Evolutionary conservation across 2,113 vertebrate genomes (phyloP).

Genomic region (Macrotis lagotis): DNA sequence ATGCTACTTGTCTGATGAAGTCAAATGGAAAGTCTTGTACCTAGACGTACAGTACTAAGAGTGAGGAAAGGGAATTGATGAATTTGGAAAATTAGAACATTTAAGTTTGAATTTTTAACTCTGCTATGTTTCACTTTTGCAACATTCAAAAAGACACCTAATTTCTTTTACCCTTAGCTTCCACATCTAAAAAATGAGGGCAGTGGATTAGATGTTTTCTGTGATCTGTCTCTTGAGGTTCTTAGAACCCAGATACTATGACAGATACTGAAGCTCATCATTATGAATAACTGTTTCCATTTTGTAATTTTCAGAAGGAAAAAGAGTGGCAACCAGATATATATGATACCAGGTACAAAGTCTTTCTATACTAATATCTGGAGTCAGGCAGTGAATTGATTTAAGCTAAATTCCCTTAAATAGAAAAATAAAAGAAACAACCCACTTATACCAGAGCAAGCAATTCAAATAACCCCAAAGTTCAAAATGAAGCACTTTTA

Average conservation of each 20-base stretch:
- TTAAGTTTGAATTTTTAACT: neutral
- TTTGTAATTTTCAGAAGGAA: neutral
- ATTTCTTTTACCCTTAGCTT: no score
- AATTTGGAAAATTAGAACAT: neutral
- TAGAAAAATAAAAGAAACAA: neutral
- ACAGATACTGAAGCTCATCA: neutral
- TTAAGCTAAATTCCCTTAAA: neutral
- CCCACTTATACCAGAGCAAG: neutral
- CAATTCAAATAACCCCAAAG: neutral
- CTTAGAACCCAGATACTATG: neutral
- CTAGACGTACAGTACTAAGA: neutral
- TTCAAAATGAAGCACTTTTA: conserved; percentile 24
- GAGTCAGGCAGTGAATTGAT: neutral
- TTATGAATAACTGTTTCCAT: neutral
- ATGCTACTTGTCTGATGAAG: neutral
- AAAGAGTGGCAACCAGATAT: neutral
- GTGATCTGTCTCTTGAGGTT: neutral
- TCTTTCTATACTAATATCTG: neutral
- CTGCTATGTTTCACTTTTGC: neutral
- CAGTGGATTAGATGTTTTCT: neutral
- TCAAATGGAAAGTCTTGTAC: neutral
- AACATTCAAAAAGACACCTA: no score
- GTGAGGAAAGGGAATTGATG: neutral
- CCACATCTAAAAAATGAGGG: no score
- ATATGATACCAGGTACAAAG: neutral